phyloP scores from a whole-genome alignment of 2,113 vertebrate species.

The Pachyramphus minor region DNA sequence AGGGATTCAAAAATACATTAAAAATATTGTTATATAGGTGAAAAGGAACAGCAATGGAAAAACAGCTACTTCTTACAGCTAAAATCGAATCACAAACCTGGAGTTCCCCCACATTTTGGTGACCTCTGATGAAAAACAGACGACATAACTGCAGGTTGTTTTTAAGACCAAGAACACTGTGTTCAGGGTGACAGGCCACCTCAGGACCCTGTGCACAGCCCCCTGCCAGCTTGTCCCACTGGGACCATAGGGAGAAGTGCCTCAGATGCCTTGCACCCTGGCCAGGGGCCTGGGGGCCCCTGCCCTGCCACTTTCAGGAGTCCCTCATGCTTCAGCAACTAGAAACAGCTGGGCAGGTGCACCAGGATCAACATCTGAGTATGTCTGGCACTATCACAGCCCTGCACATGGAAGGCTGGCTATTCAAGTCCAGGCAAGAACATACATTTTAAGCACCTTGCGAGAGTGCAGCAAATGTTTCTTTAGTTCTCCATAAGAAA shows the following conservation, averaged over 20 bases:
- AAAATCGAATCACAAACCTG: conserved; percentile 59
- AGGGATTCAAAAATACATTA: conserved; percentile 53
- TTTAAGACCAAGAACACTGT: background rate
- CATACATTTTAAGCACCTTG: background rate
- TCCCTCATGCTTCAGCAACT: conserved; percentile 12
- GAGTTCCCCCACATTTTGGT: conserved; percentile 46
- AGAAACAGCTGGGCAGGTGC: conserved; percentile 50
- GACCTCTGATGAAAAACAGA: conserved; percentile 46
- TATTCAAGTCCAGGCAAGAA: background rate
- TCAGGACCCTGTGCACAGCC: background rate
- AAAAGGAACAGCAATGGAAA: conserved; percentile 60
- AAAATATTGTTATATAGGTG: conserved; percentile 41
- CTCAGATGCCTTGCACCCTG: background rate
- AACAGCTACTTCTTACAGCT: conserved; percentile 53
- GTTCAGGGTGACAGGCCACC: conserved; percentile 22
- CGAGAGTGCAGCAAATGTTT: conserved; percentile 15
- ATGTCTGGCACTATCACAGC: background rate
- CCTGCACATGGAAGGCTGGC: background rate
- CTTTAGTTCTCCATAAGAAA: background rate
- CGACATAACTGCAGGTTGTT: background rate
- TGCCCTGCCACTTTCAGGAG: background rate
- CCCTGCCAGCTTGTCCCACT: fast-evolving
- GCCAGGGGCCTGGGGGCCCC: fast-evolving
- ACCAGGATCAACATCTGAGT: background rate
- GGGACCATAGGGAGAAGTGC: background rate